A percentile compares a stretch with the other conserved stretches of the same genome.
Conservation (phyloP, 2,113 vertebrate genomes). For the Piprites chloris region DNA sequence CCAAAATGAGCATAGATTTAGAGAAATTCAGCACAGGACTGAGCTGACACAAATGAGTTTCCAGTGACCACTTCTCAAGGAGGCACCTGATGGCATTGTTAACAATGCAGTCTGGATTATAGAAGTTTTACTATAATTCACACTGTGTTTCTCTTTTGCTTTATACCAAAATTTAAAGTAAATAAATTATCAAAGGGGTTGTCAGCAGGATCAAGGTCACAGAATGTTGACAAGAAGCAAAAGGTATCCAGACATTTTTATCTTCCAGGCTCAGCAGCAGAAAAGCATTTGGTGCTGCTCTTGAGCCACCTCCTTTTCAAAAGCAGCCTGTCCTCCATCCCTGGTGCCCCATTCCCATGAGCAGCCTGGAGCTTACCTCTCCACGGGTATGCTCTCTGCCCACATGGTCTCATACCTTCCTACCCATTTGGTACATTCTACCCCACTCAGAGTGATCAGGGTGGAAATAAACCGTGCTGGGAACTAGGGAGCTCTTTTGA, state of each 20-base stretch:
- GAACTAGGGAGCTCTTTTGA: background rate
- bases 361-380: background rate
- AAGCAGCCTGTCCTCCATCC: background rate
- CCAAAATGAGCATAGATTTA: background rate
- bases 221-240: background rate
- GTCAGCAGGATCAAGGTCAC: background rate
- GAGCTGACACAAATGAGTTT: background rate
- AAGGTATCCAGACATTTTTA: background rate
- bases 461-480: background rate
- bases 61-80: background rate
- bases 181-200: background rate
- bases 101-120: background rate
- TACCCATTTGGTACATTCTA: rapidly evolving
- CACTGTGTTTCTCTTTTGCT: background rate
- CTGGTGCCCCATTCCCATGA: rapidly evolving
- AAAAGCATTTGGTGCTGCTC: background rate
- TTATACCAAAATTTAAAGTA: background rate
- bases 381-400: background rate
- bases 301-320: background rate
- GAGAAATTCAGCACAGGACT: background rate
- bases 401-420: background rate
- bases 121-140: background rate
- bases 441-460: background rate
- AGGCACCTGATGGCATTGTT: background rate
- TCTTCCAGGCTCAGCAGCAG: rapidly evolving